These are phyloP conservation scores for Cepaea nemoralis DNA, from an alignment of 1,140 invertebrate species.

Conservation along the genomic window DNA sequence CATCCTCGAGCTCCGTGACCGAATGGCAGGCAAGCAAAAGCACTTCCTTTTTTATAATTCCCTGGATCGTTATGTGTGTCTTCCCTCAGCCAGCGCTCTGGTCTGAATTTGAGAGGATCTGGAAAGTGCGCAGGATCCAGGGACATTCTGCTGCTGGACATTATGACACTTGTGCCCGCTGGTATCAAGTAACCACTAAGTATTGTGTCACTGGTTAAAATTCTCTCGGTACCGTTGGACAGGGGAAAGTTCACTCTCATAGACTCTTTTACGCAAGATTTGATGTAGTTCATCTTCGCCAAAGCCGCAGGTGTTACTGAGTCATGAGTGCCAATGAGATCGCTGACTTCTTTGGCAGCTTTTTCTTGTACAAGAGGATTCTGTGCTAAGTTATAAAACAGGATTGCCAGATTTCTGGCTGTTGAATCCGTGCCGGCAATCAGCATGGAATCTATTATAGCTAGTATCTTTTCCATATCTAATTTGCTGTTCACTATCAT, in stretches of 20 bases:
- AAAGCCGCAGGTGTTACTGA: constrained; percentile 14
- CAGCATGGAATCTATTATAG: constrained; percentile 28
- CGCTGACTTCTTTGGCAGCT: constrained; percentile 1
- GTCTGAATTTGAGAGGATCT: constrained; percentile 9
- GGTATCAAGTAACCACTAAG: constrained; percentile 33
- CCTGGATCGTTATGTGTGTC: background rate
- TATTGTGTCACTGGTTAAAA: constrained; percentile 7
- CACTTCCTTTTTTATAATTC: background rate
- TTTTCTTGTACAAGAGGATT: background rate
- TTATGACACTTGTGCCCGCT: constrained; percentile 32
- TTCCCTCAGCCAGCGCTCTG: constrained; percentile 21
- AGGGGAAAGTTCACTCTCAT: constrained; percentile 37
- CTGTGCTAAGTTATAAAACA: constrained; percentile 28
- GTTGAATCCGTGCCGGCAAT: constrained; percentile 38
- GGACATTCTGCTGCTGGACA: constrained; percentile 17
- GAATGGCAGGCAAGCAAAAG: constrained; percentile 78
- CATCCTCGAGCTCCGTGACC: constrained; percentile 89
- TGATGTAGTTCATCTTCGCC: constrained; percentile 28
- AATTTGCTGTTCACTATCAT: constrained; percentile 10
- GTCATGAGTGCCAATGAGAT: background rate
- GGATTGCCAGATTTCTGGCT: constrained; percentile 27
- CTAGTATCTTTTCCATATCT: constrained; percentile 12
- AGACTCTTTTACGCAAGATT: constrained; percentile 26
- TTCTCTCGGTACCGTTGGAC: constrained; percentile 22
- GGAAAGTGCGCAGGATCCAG: background rate